Percentiles rank a stretch among this genome's conserved stretches.
Evolutionary conservation across 1,140 invertebrate genomes (phyloP).

Genomic region (Galleria mellonella): DNA sequence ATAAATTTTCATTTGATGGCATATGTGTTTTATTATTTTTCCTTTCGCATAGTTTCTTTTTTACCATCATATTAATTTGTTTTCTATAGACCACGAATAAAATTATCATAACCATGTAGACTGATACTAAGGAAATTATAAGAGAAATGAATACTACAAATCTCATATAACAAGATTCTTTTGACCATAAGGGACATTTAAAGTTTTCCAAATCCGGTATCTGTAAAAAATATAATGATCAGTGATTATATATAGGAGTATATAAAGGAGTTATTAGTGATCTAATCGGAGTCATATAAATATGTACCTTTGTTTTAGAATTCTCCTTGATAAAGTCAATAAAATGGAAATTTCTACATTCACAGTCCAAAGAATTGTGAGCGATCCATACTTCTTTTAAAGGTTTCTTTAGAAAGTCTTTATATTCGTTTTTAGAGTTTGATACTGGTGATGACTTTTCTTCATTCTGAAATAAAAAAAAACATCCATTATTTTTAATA

Average conservation of each 20-base stretch:
- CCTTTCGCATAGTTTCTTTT: conserved; percentile 20
- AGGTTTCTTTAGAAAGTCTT: conserved; percentile 31
- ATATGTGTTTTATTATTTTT: neutral
- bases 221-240: conserved; percentile 37
- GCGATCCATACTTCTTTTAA: conserved; percentile 44
- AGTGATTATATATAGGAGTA: no score
- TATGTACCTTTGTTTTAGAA: conserved; percentile 36
- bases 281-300: no score
- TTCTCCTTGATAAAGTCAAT: conserved; percentile 30
- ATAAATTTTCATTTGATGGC: conserved; percentile 1
- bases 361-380: conserved; percentile 43
- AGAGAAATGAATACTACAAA: conserved; percentile 31
- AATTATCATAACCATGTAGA: conserved; percentile 26
- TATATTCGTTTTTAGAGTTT: conserved; percentile 15
- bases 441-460: neutral
- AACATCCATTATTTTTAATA: neutral
- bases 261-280: no score
- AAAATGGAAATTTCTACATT: conserved; percentile 46
- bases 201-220: conserved; percentile 30
- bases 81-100: conserved; percentile 34
- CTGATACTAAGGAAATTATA: conserved; percentile 19
- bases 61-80: conserved; percentile 32
- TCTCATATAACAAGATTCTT: conserved; percentile 29
- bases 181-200: conserved; percentile 37
- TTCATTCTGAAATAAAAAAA: conserved; percentile 29